These are phyloP conservation scores for Alexandromys fortis DNA, from an alignment of 2,113 vertebrate genomes.

Conservation along the genomic window DNA sequence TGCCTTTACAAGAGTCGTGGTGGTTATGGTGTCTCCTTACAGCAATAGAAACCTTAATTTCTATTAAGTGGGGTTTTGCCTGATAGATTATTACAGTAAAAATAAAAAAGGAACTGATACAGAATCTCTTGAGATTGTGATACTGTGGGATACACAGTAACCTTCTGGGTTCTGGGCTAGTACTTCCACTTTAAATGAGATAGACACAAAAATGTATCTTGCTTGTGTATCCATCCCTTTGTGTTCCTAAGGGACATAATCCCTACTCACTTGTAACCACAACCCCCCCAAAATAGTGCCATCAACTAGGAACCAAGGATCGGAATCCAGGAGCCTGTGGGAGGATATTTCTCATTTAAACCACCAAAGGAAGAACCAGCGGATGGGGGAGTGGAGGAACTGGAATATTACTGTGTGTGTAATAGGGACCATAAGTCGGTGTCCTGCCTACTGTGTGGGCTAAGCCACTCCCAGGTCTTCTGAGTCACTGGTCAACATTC, in stretches of 20 bases:
- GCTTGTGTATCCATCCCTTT: neutral
- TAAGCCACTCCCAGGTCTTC: neutral
- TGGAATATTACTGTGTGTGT: neutral
- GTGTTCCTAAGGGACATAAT: neutral
- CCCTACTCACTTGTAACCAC: neutral
- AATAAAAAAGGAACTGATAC: neutral
- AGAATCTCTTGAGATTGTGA: neutral
- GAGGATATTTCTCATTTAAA: neutral
- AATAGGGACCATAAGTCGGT: neutral
- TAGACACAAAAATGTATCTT: neutral
- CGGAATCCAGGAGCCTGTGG: neutral
- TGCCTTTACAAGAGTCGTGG: neutral
- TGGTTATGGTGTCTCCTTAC: neutral
- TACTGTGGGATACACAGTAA: neutral
- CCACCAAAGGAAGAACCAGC: neutral
- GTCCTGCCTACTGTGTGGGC: neutral
- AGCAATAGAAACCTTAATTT: neutral
- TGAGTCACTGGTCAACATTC: slow-evolving; percentile 50
- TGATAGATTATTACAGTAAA: neutral
- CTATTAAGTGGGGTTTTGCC: no score
- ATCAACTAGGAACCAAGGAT: neutral
- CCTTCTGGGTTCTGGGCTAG: neutral
- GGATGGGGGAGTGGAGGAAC: neutral
- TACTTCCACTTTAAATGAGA: neutral
- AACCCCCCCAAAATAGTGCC: neutral